Evolutionary conservation across 2,888 invertebrate species (phyloP), one percentile per base, ranked within the genome.

Genomic region (Buathra laborator): DNA sequence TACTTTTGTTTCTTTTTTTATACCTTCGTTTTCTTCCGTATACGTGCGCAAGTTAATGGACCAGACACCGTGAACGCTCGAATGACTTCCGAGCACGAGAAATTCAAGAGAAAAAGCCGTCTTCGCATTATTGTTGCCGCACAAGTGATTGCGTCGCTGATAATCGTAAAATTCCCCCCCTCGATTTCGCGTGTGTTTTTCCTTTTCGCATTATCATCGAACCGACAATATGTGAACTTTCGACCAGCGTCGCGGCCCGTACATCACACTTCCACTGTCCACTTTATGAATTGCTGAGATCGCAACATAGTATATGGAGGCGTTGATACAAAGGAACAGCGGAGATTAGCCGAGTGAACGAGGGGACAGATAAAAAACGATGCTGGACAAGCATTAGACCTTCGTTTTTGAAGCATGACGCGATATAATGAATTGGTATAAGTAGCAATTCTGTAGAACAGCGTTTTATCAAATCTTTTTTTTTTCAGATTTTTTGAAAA

Each of bases 281-380:
- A 81, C 48, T 84, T 76, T 80, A 76, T 76, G 71, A 76, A 81
- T 71, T 74, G 64, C 68, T 19, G 43, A 56, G 56, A 80, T 80
- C 56, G 43, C 74, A 71, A 76, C 71, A 71, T 71, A 71, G 56
- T 66, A 59, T 32, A 71, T 46, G 16, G 7, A 68, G 53, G 43
- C 62, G 51, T 76, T 53, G 19, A 66, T 56, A 67, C 59, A 68
- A 77, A 77, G 43, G 53, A 74, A 62, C 74, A 32, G 2, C 19
- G 44, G 19, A 67, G 83, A 80, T 80, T 70, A 37, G 14, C 10
- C 3, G 14, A n/a, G 10, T 70, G n/a, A 70, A 32, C 43, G 46
- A 76, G 76, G 70, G 48, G 70, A 71, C 44, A 44, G 75, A 53
- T 46, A 29, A 64, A 64, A 53, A 53, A 71, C 29, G 3, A n/a